Conservation (phyloP, 1,140 invertebrate species). For the Stegodyphus mimosarum region DNA sequence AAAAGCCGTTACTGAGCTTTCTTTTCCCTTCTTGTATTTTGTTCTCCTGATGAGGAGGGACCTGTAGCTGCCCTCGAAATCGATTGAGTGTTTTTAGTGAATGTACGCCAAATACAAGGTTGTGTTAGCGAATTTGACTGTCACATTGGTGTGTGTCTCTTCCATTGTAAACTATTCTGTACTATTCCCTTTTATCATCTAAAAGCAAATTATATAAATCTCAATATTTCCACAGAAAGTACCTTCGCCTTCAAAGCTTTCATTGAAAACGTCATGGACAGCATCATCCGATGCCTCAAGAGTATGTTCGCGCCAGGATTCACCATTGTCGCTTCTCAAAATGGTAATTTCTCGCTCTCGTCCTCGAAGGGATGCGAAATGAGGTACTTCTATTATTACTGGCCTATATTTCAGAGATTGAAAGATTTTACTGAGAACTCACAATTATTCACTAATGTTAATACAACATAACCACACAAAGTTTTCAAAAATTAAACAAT, state of each 20-base stretch:
- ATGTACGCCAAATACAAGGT: too few relatives aligned
- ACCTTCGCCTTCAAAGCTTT: conserved; percentile 95
- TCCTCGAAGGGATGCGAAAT: conserved; percentile 95
- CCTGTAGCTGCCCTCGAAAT: too few relatives aligned
- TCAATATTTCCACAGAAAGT: neutral
- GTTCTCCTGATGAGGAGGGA: too few relatives aligned
- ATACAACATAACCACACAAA: too few relatives aligned
- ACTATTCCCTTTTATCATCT: neutral
- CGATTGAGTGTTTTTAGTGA: too few relatives aligned
- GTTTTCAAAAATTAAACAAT: too few relatives aligned
- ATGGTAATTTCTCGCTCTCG: conserved; percentile 98
- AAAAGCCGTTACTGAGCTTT: too few relatives aligned
- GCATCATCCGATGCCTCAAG: conserved; percentile 97
- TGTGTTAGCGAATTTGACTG: too few relatives aligned
- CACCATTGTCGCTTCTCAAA: conserved; percentile 95
- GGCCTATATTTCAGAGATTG: conserved; percentile 76
- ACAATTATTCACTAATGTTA: too few relatives aligned
- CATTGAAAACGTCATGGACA: conserved; percentile 94
- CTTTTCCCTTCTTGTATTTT: too few relatives aligned
- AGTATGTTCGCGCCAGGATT: conserved; percentile 97
- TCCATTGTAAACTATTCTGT: too few relatives aligned
- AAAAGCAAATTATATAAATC: neutral
- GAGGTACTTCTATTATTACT: conserved; percentile 97
- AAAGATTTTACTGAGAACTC: neutral
- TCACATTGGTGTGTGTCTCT: too few relatives aligned